These are phyloP conservation scores for Acipenser transmontanus DNA, from an alignment of 2,797 vertebrate species.

Conservation along the genomic window DNA sequence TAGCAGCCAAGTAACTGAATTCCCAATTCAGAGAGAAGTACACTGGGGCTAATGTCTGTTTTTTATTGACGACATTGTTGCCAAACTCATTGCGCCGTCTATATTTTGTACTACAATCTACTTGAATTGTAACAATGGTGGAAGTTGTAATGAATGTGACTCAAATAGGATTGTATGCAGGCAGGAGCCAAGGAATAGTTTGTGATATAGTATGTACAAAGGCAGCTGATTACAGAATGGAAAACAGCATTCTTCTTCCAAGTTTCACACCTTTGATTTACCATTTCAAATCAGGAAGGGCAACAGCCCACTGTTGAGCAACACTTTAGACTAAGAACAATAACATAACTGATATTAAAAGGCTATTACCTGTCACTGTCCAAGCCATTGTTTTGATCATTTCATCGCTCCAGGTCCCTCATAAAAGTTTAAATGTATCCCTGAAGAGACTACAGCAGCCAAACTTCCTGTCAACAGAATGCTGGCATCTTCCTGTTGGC, in stretches of 20 bases:
- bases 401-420: constrained; percentile 36
- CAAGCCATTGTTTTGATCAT: constrained; percentile 51
- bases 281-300: constrained; percentile 17
- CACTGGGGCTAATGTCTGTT: constrained; percentile 28
- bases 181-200: constrained; percentile 24
- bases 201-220: constrained; percentile 16
- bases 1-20: constrained; percentile 34
- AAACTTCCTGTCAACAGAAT: constrained; percentile 55
- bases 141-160: neutral
- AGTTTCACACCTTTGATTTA: neutral
- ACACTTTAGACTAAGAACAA: constrained; percentile 26
- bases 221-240: neutral
- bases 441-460: constrained; percentile 44
- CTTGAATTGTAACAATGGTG: neutral
- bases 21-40: constrained; percentile 28
- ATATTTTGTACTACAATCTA: neutral
- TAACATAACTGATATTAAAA: constrained; percentile 46
- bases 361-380: constrained; percentile 44
- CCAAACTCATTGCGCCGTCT: constrained; percentile 18
- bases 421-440: constrained; percentile 38
- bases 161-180: constrained; percentile 17
- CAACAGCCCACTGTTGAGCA: neutral
- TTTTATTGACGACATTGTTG: constrained; percentile 34
- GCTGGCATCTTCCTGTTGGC: constrained; percentile 55
- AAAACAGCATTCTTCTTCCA: constrained; percentile 1